phyloP scores from a whole-genome alignment of 2,888 invertebrate species.

The Andrena bicolor region DNA sequence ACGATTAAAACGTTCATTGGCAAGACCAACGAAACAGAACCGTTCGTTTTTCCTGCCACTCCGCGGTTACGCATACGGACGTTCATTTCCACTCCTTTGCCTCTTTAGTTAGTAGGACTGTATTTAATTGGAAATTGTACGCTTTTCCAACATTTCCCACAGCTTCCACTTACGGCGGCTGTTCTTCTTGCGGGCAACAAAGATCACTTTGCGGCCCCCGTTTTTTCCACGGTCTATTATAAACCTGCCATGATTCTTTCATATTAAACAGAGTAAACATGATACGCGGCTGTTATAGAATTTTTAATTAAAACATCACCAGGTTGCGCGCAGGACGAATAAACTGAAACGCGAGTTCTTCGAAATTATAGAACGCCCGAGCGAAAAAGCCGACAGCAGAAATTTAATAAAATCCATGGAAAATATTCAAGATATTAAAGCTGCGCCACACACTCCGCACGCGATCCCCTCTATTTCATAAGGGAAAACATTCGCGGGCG shows the following conservation, averaged over 20 bases:
- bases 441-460: background rate
- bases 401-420: conserved; percentile 1
- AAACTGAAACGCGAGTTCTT: background rate
- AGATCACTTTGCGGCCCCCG: background rate
- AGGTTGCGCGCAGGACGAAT: background rate
- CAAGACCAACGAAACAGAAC: conserved; percentile 8
- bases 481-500: background rate
- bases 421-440: background rate
- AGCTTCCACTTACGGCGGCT: too few relatives aligned
- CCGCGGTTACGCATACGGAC: background rate
- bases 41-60: background rate
- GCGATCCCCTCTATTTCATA: background rate
- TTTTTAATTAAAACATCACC: background rate
- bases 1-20: conserved; percentile 38
- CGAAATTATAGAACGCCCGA: background rate
- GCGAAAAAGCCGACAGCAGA: background rate
- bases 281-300: background rate
- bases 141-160: too few relatives aligned
- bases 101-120: too few relatives aligned
- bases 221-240: background rate
- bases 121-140: too few relatives aligned
- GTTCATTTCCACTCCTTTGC: too few relatives aligned
- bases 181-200: too few relatives aligned
- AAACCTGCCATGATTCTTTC: too few relatives aligned
- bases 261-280: background rate